Base-by-base conservation (phyloP, 1,140 invertebrate genomes). In the Uloborus diversus region DNA sequence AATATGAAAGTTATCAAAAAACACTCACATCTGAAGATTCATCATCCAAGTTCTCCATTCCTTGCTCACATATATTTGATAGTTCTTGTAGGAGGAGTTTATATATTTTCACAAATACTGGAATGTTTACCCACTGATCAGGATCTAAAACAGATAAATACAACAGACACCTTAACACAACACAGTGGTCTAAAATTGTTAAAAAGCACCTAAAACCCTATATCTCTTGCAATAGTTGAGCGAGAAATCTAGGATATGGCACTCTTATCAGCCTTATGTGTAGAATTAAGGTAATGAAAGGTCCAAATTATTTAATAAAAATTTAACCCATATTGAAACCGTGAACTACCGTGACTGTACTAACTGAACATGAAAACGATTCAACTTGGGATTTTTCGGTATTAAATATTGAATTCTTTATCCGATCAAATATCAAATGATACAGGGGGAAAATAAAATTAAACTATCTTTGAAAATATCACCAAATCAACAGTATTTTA, bases 51-150 rank as follows among this genome's bases (percentile, higher is more conserved):
- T 85, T 85, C 65, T 83, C 82, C 73, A 88, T 83, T 32, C 84
- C 86, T 14, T 83, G 81, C 80, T 89, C 88, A n/a, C 89, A 86
- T 53, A 87, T 86, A 83, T 87, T 88, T 20, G 86, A 86, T 11
- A 90, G 84, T 83, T 91, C 90, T 82, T 90, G 87, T 57, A 91
- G 86, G 4, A 91, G 83, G 0, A 91, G 84, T 83, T 91, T 91
- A 82, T 90, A 90, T 33, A 91, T 90, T 83, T 91, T 91, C 11
- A 90, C 88, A 57, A 90, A 84, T 30, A 89, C 85, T 30, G 90
- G 89, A 68, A 91, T 87, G 14, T 84, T 85, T 14, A 89, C 90
- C 88, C 89, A 91, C 79, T 89, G 85, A 17, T 87, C 87, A 23
- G 87, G 86, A 62, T 82, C 87, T 88, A 64, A 51, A 83, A 82